A percentile compares a stretch with the other conserved stretches of the same genome.
Evolutionary conservation across 2,888 invertebrate species (phyloP).

Genomic region (Coelopa pilipes): DNA sequence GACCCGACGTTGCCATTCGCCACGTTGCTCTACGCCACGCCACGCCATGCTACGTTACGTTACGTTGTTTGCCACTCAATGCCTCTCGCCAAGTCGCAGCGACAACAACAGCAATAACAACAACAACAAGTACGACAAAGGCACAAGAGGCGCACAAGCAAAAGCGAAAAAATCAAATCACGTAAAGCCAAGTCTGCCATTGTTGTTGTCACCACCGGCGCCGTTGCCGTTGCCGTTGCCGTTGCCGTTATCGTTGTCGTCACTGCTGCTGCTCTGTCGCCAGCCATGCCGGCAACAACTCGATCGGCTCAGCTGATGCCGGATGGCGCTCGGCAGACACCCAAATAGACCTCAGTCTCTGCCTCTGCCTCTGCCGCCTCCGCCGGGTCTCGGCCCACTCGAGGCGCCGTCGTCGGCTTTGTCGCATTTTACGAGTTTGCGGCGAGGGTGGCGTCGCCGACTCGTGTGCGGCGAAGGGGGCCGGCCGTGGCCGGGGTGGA

Average conservation of each 20-base stretch:
- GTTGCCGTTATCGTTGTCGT: conserved; percentile 43
- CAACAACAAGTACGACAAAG: background rate
- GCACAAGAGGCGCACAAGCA: conserved; percentile 7
- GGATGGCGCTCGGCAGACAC: conserved; percentile 2
- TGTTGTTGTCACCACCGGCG: conserved; percentile 39
- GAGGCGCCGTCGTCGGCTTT: background rate
- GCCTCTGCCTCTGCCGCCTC: background rate
- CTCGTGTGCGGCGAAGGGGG: background rate
- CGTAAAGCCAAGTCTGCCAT: conserved; percentile 10
- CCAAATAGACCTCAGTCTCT: background rate
- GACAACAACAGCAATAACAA: conserved; percentile 12
- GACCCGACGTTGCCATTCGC: background rate
- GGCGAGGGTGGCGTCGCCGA: background rate
- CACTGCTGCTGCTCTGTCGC: conserved; percentile 24
- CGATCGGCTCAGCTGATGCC: conserved; percentile 40
- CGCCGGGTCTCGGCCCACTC: conserved; percentile 1
- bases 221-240: conserved; percentile 18
- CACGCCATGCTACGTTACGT: conserved; percentile 18
- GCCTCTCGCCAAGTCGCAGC: background rate
- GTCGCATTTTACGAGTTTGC: conserved; percentile 13
- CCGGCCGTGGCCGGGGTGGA: background rate
- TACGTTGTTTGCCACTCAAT: conserved; percentile 19
- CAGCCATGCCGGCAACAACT: conserved; percentile 42
- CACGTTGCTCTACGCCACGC: background rate
- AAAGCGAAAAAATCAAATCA: conserved; percentile 26